A percentile compares a stretch with the other conserved stretches of the same genome.
phyloP scores from a whole-genome alignment of 2,113 vertebrate species.

The Solea solea region DNA sequence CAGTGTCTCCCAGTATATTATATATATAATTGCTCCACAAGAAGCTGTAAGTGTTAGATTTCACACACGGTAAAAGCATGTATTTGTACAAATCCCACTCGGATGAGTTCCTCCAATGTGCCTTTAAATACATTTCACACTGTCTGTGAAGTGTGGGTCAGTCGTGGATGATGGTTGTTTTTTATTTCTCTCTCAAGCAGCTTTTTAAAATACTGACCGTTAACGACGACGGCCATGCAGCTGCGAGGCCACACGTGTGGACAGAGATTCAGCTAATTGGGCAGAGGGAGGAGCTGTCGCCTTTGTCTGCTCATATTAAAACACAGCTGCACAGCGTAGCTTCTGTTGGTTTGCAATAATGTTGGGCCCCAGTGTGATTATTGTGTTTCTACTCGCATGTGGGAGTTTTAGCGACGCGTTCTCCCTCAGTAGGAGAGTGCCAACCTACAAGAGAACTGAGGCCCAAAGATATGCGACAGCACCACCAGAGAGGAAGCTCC shows the following conservation, averaged over 20 bases:
- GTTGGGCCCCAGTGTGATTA: constrained; percentile 7
- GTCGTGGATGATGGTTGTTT: too few species aligned
- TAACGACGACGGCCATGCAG: constrained; percentile 14
- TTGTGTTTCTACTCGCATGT: constrained; percentile 15
- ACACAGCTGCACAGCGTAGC: not conserved
- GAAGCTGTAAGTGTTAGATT: too few species aligned
- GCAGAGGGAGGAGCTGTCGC: constrained; percentile 25
- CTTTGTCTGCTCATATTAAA: constrained; percentile 5
- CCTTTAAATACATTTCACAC: too few species aligned
- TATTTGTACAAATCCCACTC: too few species aligned
- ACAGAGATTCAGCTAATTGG: constrained; percentile 23
- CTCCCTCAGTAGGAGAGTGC: not conserved
- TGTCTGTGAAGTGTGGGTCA: too few species aligned
- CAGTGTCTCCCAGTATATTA: too few species aligned
- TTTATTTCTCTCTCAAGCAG: not conserved
- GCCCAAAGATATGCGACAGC: constrained; percentile 4
- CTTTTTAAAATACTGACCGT: not conserved
- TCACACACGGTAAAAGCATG: too few species aligned
- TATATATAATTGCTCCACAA: too few species aligned
- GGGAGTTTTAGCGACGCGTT: constrained; percentile 8
- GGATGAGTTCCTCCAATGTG: too few species aligned
- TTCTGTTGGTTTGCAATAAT: constrained; percentile 29
- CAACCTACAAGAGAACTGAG: not conserved
- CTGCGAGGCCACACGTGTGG: constrained; percentile 35
- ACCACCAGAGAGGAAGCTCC: constrained; percentile 12